These are phyloP conservation scores for Nyctalus aviator DNA, from an alignment of 2,797 vertebrate species.

Conservation along the genomic window DNA sequence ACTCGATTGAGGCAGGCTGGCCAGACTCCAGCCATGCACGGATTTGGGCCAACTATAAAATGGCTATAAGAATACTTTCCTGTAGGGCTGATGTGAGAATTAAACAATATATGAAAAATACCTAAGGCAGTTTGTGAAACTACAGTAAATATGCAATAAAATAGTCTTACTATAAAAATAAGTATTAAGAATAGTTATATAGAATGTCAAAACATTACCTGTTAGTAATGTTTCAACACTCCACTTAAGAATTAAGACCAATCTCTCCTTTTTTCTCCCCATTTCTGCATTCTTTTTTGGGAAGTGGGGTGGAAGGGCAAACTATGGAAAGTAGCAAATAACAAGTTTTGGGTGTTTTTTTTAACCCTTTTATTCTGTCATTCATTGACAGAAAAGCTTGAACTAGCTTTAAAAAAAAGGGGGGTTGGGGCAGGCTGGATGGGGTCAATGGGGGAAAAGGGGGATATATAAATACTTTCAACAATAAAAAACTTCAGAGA, in stretches of 20 bases:
- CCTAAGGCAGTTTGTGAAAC: not conserved
- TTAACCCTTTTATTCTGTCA: not conserved
- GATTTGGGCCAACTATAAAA: not conserved
- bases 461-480: no score
- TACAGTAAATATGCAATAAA: not conserved
- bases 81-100: not conserved
- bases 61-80: not conserved
- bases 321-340: not conserved
- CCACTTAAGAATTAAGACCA: not conserved
- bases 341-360: not conserved
- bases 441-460: no score
- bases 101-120: slow-evolving; percentile 21
- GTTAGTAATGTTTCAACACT: not conserved
- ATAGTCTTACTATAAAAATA: not conserved
- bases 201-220: slow-evolving; percentile 1
- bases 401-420: not conserved
- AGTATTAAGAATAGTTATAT: not conserved
- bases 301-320: not conserved
- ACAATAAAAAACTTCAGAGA: no score
- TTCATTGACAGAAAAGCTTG: not conserved
- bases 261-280: not conserved
- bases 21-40: no score
- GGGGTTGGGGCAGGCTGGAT: no score
- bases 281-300: not conserved
- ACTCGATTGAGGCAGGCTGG: no score